These are phyloP conservation scores for Atta texana DNA, from an alignment of 1,140 invertebrate genomes.

Conservation along the genomic window DNA sequence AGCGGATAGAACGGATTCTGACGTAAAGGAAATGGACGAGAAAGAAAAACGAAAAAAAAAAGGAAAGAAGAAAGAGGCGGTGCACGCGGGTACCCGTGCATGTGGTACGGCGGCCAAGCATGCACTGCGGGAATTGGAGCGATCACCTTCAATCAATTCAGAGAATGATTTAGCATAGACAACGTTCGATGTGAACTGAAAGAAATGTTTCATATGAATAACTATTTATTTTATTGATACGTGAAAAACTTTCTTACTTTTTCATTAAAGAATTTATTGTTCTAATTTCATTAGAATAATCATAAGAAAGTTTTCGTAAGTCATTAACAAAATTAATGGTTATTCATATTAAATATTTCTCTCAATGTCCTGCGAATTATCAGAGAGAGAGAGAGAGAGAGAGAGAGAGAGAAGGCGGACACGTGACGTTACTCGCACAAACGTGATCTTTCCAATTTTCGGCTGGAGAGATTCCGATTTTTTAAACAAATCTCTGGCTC, in stretches of 20 bases:
- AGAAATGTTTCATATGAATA: too few species aligned
- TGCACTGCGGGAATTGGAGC: slow-evolving; percentile 46
- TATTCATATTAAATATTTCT: too few species aligned
- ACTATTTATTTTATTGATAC: too few species aligned
- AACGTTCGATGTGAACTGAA: not conserved
- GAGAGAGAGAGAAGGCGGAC: not conserved
- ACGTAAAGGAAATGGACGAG: slow-evolving; percentile 13
- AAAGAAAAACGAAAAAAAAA: not conserved
- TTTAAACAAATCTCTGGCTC: too few species aligned
- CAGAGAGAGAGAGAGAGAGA: not conserved
- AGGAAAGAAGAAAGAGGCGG: not conserved
- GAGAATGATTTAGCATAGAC: slow-evolving; percentile 40
- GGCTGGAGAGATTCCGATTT: too few species aligned
- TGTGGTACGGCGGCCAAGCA: slow-evolving; percentile 41
- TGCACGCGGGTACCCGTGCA: not conserved
- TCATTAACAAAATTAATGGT: too few species aligned
- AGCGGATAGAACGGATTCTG: slow-evolving; percentile 67
- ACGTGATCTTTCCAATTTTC: too few species aligned
- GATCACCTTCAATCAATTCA: slow-evolving; percentile 19
- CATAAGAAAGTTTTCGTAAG: too few species aligned
- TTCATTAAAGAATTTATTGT: too few species aligned
- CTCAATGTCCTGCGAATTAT: not conserved
- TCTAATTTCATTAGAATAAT: too few species aligned
- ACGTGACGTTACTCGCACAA: too few species aligned
- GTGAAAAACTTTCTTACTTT: too few species aligned